A percentile compares a stretch with the other conserved stretches of the same genome.
phyloP scores from a whole-genome alignment of 2,113 vertebrate species.

The Crotalus helleri region DNA sequence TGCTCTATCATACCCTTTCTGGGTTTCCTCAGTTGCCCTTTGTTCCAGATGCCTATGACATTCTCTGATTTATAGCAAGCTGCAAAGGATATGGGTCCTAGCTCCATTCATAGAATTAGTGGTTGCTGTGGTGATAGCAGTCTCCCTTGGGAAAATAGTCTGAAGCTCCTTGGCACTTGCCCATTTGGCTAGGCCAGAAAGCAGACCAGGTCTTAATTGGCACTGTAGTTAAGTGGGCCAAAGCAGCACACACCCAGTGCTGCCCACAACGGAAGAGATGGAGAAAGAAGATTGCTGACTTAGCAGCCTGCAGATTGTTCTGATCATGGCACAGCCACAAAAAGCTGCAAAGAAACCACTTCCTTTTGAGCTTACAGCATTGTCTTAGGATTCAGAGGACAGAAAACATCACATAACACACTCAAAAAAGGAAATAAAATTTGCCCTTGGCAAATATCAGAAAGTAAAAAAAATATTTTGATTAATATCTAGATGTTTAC shows the following conservation, averaged over 20 bases:
- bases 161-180: not conserved
- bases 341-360: not conserved
- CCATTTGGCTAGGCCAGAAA: conserved; percentile 3
- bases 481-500: not conserved
- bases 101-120: conserved; percentile 1
- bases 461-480: not conserved
- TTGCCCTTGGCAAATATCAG: not conserved
- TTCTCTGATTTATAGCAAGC: not conserved
- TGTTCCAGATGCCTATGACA: not conserved
- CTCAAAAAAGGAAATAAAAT: not conserved
- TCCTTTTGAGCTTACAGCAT: not conserved
- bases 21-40: not conserved
- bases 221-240: conserved; percentile 5
- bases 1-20: not conserved
- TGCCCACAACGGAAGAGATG: not conserved
- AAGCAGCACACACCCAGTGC: not conserved
- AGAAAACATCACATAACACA: not conserved
- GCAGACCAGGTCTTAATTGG: conserved; percentile 4
- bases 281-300: not conserved
- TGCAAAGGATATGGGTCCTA: not conserved
- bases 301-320: not conserved
- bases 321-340: conserved; percentile 9
- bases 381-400: not conserved
- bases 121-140: conserved; percentile 21
- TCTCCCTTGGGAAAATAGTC: conserved; percentile 9